Percentiles rank a stretch among this genome's conserved stretches.
Conservation (phyloP, 2,888 invertebrate genomes). For the Lasioglossum figueresi region DNA sequence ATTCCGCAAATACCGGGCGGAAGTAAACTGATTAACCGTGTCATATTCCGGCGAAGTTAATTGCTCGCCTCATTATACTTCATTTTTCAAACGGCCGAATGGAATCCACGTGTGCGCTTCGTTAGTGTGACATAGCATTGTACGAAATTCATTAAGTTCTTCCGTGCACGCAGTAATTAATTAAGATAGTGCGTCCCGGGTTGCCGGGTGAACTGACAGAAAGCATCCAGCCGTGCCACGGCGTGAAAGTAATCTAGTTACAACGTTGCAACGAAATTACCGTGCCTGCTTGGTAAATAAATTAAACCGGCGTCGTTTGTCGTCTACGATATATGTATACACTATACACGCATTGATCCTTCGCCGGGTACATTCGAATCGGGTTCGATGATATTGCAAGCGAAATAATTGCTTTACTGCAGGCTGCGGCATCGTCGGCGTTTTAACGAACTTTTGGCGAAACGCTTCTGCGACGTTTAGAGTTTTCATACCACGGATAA, state of each 20-base stretch:
- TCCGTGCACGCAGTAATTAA: slow-evolving; percentile 55
- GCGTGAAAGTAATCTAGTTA: slow-evolving; percentile 50
- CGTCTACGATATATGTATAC: not conserved
- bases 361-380: not conserved
- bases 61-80: slow-evolving; percentile 48
- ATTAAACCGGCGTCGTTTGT: slow-evolving; percentile 23
- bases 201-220: slow-evolving; percentile 43
- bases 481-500: too few relatives aligned
- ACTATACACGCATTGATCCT: not conserved
- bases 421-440: not conserved
- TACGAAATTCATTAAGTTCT: slow-evolving; percentile 60
- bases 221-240: slow-evolving; percentile 30
- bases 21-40: not conserved
- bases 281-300: slow-evolving; percentile 19
- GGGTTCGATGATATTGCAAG: not conserved
- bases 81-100: slow-evolving; percentile 37
- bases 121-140: slow-evolving; percentile 47
- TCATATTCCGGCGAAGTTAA: slow-evolving; percentile 20
- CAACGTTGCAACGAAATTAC: slow-evolving; percentile 32
- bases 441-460: not conserved
- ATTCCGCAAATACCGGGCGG: not conserved
- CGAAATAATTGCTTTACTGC: not conserved
- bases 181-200: slow-evolving; percentile 49
- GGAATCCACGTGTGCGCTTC: slow-evolving; percentile 41
- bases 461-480: not conserved